phyloP scores from a whole-genome alignment of 2,113 vertebrate genomes.

The Apodemus sylvaticus region DNA sequence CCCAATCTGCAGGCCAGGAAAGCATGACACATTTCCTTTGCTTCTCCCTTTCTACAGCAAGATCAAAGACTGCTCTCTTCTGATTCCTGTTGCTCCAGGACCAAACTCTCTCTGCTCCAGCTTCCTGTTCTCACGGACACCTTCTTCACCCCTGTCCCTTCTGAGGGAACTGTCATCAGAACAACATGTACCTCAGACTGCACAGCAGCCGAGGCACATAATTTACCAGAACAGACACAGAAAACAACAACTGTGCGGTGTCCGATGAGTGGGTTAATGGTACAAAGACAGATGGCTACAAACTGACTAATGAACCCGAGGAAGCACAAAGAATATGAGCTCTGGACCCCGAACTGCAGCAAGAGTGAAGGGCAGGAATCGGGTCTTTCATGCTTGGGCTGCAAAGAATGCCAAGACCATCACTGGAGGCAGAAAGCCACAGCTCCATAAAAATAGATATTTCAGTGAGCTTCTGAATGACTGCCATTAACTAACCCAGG shows the following conservation, averaged over 20 bases:
- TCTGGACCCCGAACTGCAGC: neutral
- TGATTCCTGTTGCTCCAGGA: no score
- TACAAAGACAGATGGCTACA: slow-evolving; percentile 64
- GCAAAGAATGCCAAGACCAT: slow-evolving; percentile 57
- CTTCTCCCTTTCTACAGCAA: neutral
- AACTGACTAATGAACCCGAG: slow-evolving; percentile 19
- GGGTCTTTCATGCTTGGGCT: slow-evolving; percentile 37
- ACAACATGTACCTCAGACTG: neutral
- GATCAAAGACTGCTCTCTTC: neutral
- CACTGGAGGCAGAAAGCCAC: slow-evolving; percentile 44
- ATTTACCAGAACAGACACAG: slow-evolving; percentile 28
- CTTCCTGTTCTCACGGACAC: neutral
- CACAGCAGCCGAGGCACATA: neutral
- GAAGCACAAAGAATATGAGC: slow-evolving; percentile 11
- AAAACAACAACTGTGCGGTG: slow-evolving; percentile 20
- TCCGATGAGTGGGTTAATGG: neutral
- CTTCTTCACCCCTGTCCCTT: neutral
- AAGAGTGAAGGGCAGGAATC: neutral
- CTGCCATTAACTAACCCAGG: slow-evolving; percentile 29
- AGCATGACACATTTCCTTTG: neutral
- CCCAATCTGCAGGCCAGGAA: neutral
- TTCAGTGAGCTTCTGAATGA: slow-evolving; percentile 29
- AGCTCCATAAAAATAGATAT: slow-evolving; percentile 19
- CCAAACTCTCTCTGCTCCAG: neutral
- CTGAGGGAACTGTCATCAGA: slow-evolving; percentile 25